Evolutionary conservation across 1,140 invertebrate species (phyloP).

Genomic region (Cherax quadricarinatus): DNA sequence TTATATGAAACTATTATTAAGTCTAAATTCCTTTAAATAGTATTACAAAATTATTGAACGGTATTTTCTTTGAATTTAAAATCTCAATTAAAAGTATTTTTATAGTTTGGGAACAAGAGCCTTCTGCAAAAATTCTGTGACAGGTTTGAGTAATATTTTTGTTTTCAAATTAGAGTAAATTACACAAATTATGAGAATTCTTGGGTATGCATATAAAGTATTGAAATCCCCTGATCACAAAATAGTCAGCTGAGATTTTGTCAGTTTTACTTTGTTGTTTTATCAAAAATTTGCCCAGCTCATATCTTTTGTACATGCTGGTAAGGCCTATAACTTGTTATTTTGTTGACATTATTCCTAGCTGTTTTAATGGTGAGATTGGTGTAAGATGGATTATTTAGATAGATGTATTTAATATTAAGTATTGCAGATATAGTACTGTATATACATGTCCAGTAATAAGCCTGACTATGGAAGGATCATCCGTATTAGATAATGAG

Average conservation of each 20-base stretch:
- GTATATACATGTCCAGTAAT: constrained; percentile 1
- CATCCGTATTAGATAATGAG: constrained; percentile 21
- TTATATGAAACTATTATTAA: no score
- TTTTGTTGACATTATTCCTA: not conserved
- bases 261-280: not conserved
- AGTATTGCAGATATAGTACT: not conserved
- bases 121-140: not conserved
- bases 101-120: not conserved
- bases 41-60: no score
- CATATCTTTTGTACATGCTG: not conserved
- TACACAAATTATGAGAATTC: not conserved
- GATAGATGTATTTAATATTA: not conserved
- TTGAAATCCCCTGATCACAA: not conserved
- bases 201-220: not conserved
- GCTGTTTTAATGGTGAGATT: not conserved
- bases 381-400: not conserved
- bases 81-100: not conserved
- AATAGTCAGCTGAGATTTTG: not conserved
- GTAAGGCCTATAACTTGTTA: not conserved
- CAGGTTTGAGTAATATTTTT: not conserved
- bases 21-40: no score
- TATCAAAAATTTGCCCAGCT: not conserved
- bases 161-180: not conserved
- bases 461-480: constrained; percentile 10
- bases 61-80: not conserved